Base-by-base conservation (phyloP, 2,888 invertebrate genomes). In the Punctoribates punctum region DNA sequence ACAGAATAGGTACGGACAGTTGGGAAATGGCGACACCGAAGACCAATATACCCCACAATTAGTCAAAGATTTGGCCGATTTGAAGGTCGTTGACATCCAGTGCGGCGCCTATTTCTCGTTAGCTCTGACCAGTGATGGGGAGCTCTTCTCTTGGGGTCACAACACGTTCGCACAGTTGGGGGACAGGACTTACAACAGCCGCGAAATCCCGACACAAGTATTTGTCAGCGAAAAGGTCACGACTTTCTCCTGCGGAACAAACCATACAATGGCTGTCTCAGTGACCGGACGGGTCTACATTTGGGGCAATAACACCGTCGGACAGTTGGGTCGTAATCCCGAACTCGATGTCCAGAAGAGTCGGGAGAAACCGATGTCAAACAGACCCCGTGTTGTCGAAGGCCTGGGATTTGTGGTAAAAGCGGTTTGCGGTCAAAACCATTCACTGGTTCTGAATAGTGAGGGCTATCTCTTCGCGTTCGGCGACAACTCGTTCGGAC, bases 1-100 rank as follows among this genome's bases (percentile, higher is more conserved):
- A 23, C 25, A 72, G 20, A 75, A 67, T 20, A 20, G 11, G 9
- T 67, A 38, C 38, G 65, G 65, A n/a, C 65, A 67, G 17, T 67
- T 75, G 73, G 75, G 75, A 23, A 51, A 27, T 34, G 1, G 17
- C 29, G 2, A 0, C 29, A 3, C n/a, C 62, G 17, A 29, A n/a
- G n/a, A n/a, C n/a, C n/a, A n/a, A n/a, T n/a, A 62, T 17, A 62
- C 8, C 2, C 62, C 62, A 1, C 13, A 34, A 34, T 34, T 34
- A 0, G 34, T 62, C 6, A 2, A 29, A 29, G 29, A 42, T 5
- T 11, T 42, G 42, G 11, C 4, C 13, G 42, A 42, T 13, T 3
- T 11, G 5, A 29, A 9, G 17, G 62, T 62, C 8, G 62, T 62
- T 2, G n/a, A 29, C 8, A n/a, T 62, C n/a, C 13, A 17, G 13